Evolutionary conservation across 2,888 invertebrate genomes (phyloP).

Genomic region (Heliconius ismenius): DNA sequence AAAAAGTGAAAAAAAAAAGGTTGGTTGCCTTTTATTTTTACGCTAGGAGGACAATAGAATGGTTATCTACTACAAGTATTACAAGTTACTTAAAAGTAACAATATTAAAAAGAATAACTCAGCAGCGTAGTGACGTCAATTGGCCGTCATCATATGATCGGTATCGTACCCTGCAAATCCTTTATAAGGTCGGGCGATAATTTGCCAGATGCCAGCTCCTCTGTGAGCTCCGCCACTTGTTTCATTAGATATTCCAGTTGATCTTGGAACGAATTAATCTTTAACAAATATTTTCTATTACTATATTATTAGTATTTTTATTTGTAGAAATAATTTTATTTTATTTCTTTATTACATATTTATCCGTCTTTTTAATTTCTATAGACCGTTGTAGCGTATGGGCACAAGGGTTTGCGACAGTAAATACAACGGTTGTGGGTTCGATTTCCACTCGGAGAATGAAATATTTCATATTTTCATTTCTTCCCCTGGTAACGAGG

Average conservation of each 20-base stretch:
- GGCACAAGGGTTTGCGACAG: too few relatives aligned
- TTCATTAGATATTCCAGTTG: slow-evolving; percentile 72
- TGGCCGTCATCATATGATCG: background rate
- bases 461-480: too few relatives aligned
- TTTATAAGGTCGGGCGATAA: slow-evolving; percentile 64
- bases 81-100: slow-evolving; percentile 16
- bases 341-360: too few relatives aligned
- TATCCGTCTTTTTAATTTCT: too few relatives aligned
- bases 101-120: background rate
- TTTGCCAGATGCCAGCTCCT: slow-evolving; percentile 51
- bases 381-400: too few relatives aligned
- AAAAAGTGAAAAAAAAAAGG: background rate
- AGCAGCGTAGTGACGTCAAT: background rate
- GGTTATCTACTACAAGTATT: slow-evolving; percentile 38
- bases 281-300: slow-evolving; percentile 44
- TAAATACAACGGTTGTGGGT: too few relatives aligned
- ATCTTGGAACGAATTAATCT: slow-evolving; percentile 76
- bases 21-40: too few relatives aligned
- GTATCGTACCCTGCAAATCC: slow-evolving; percentile 64
- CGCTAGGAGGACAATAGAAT: background rate
- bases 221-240: slow-evolving; percentile 53
- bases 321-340: background rate
- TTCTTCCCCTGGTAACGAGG: too few relatives aligned
- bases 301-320: background rate
- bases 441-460: too few relatives aligned